phyloP scores from a whole-genome alignment of 2,797 vertebrate genomes.

The Nannoperca australis region DNA sequence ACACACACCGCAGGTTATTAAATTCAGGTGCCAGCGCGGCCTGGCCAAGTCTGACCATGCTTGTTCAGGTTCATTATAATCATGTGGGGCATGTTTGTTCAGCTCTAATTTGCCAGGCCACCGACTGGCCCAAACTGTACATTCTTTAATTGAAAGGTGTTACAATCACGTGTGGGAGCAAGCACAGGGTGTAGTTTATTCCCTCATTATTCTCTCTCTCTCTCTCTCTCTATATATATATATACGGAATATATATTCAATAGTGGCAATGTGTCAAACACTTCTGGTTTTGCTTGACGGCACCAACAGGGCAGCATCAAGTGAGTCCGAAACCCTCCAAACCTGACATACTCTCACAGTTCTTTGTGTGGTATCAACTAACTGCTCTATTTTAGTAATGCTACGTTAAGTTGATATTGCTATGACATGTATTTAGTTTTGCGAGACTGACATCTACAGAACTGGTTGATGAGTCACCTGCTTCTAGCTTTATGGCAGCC shows the following conservation, averaged over 20 bases:
- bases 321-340: constrained; percentile 3
- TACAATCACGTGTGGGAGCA: no score
- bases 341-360: not conserved
- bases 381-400: not conserved
- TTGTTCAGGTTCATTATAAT: constrained; percentile 48
- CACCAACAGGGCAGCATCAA: not conserved
- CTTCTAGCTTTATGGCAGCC: not conserved
- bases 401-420: not conserved
- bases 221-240: not conserved
- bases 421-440: not conserved
- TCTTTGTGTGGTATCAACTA: not conserved
- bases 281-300: not conserved
- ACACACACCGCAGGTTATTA: constrained; percentile 43
- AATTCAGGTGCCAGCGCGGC: constrained; percentile 9
- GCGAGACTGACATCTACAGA: not conserved
- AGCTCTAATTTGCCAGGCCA: constrained; percentile 42
- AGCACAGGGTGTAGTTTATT: not conserved
- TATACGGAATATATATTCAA: not conserved
- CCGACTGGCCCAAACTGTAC: not conserved
- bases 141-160: no score
- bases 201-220: not conserved
- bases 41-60: constrained; percentile 7
- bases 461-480: constrained; percentile 14
- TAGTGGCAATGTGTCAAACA: not conserved
- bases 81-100: constrained; percentile 46